Conservation (phyloP, 2,797 vertebrate genomes). For the Sphenodon punctatus region DNA sequence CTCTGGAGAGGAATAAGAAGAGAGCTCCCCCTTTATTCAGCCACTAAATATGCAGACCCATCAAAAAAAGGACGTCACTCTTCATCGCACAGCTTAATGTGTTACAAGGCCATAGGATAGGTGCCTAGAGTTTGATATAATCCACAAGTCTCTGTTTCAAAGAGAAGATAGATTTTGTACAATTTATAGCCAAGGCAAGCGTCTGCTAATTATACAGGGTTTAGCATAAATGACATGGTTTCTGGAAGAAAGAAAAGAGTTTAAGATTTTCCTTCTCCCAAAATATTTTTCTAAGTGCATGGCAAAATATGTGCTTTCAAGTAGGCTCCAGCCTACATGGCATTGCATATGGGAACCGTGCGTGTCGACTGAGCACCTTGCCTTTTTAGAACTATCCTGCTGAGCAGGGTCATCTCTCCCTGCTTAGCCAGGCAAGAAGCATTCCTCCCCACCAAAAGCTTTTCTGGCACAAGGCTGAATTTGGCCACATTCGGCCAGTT, state of each 20-base stretch:
- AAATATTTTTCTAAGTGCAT: no score
- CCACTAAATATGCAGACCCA: neutral
- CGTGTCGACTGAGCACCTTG: no score
- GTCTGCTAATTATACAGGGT: neutral
- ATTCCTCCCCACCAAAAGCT: no score
- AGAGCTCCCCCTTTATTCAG: neutral
- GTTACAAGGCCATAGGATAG: neutral
- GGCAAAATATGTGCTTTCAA: no score
- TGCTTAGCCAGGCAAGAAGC: no score
- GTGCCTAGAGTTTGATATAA: neutral
- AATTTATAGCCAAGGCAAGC: neutral
- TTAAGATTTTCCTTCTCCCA: neutral
- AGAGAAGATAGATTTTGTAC: neutral
- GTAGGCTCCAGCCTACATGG: no score
- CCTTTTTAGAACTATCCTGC: no score
- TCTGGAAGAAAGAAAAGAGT: neutral
- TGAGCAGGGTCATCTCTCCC: no score
- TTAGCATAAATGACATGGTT: neutral
- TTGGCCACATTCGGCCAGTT: no score
- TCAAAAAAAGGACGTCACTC: neutral
- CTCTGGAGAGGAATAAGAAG: neutral
- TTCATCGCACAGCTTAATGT: neutral
- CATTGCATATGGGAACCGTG: no score
- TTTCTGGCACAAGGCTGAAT: no score
- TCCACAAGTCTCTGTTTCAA: neutral